Evolutionary conservation across 2,888 invertebrate genomes (phyloP), one percentile per base, ranked within the genome.

Genomic region (Pocota personata): DNA sequence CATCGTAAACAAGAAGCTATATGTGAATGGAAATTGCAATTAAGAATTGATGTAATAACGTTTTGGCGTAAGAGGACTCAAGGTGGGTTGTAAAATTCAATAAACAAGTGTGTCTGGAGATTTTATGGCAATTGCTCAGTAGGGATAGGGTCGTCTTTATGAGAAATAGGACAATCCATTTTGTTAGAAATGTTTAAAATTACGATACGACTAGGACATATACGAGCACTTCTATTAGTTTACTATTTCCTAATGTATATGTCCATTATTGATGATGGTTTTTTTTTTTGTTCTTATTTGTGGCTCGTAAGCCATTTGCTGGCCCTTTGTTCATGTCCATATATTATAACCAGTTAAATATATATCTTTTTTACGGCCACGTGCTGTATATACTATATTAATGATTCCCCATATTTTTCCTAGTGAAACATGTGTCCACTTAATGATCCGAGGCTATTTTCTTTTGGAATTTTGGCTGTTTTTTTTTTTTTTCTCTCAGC

Each of bases 11-110:
- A 64, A 57, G 35, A 57, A 46, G 35, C 24, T 62, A n/a, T 71
- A 78, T 78, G 55, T 24, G 50, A 37, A 43, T 43, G 60, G 50
- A 78, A 71, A 78, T 60, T 46, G 19, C 35, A 62, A 71, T 57
- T 71, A 62, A 46, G 69, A 78, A 64, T 71, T 78, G 62, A 62
- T 78, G 30, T 48, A 30, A 48, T 64, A 55, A 57, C 46, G 50
- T 32, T 43, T 7, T 16, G 55, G 55, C 35, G 16, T 30, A 57
- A 57, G 55, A 37, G 19, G 30, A 58, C 37, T 67, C 24, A 46
- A 58, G 58, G 48, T 67, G 43, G 32, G 6, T 7, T 40, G 24
- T 19, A 37, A 10, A 48, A 14, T 64, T 78, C 35, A 64, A 64
- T 52, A 67, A 35, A 37, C 21, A 19, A 40, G 4, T 67, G 16